phyloP scores from a whole-genome alignment of 2,113 vertebrate species.

The Ptilorrhoa leucosticta region DNA sequence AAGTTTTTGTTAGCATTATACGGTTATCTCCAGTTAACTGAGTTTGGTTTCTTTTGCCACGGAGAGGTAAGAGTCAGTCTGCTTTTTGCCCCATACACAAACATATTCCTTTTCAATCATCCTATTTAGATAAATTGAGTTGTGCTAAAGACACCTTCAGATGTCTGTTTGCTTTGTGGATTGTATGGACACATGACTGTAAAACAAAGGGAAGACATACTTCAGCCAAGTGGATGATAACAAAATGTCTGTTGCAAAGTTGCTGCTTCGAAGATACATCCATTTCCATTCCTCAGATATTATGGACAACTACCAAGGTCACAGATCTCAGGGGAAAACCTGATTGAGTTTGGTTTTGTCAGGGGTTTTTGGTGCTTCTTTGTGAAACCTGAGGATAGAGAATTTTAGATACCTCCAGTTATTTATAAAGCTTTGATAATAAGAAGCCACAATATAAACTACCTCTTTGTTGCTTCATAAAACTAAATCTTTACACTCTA shows the following conservation, averaged over 20 bases:
- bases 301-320: background rate
- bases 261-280: background rate
- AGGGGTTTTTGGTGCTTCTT: background rate
- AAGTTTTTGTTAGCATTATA: background rate
- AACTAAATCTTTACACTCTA: background rate
- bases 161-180: background rate
- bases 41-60: background rate
- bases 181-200: background rate
- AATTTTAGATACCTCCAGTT: background rate
- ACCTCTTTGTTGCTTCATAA: background rate
- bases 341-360: background rate
- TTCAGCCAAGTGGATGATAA: background rate
- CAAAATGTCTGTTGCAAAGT: background rate
- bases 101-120: background rate
- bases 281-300: background rate
- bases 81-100: background rate
- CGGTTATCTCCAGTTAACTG: background rate
- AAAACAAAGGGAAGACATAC: background rate
- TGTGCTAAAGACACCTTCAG: background rate
- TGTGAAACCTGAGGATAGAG: background rate
- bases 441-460: background rate
- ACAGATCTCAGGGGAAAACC: background rate
- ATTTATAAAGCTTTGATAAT: background rate
- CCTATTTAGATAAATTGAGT: background rate
- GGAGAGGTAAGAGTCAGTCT: background rate